Evolutionary conservation across 2,888 invertebrate genomes (phyloP).

Genomic region (Tetheella fluctuosa): DNA sequence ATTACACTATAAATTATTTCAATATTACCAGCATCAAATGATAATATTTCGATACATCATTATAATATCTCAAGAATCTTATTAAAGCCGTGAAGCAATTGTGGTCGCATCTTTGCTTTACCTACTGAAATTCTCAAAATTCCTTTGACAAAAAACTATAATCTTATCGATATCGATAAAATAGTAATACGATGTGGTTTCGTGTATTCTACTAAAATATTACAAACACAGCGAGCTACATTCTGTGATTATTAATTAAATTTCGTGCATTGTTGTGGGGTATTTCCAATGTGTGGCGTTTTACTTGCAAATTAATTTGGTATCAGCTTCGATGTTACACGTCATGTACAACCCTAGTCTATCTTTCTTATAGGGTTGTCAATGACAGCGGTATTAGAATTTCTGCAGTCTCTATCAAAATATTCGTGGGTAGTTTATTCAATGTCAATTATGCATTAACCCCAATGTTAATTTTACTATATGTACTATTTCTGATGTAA

Average conservation of each 20-base stretch:
- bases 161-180: constrained; percentile 5
- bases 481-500: too few species aligned
- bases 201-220: constrained; percentile 5
- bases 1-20: too few species aligned
- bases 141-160: neutral
- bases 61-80: neutral
- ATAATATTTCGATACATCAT: neutral
- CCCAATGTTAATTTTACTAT: too few species aligned
- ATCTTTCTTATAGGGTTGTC: constrained; percentile 50
- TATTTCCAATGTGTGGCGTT: constrained; percentile 52
- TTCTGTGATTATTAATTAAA: constrained; percentile 53
- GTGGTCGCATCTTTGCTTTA: neutral
- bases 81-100: neutral
- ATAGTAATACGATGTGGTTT: neutral
- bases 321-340: constrained; percentile 31
- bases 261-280: constrained; percentile 51
- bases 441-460: constrained; percentile 16
- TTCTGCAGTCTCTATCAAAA: constrained; percentile 21
- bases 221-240: constrained; percentile 7
- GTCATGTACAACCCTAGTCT: constrained; percentile 44
- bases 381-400: constrained; percentile 28
- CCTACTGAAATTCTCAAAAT: neutral
- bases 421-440: constrained; percentile 19
- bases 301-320: constrained; percentile 58
- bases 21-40: neutral